Percentiles rank a stretch among this genome's conserved stretches.
Evolutionary conservation across 2,113 vertebrate genomes (phyloP).

Genomic region (Pimephales promelas): DNA sequence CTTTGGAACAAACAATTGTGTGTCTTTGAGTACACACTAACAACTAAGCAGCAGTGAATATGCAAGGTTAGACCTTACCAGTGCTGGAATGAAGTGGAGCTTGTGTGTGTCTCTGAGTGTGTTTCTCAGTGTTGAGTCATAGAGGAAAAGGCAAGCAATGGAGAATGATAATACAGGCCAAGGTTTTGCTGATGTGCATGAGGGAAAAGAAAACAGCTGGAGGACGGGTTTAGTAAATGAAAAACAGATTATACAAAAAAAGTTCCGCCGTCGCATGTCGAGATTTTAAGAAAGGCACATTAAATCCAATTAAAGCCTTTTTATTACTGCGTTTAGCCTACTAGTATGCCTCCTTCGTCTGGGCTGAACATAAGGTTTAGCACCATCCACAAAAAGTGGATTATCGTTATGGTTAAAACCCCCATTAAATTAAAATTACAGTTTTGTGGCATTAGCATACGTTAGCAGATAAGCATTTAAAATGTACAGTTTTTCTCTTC

Average conservation of each 20-base stretch:
- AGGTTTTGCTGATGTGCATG: conserved; percentile 47
- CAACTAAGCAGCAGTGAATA: background rate
- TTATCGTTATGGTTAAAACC: background rate
- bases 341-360: background rate
- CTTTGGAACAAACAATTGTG: background rate
- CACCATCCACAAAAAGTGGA: conserved; percentile 1
- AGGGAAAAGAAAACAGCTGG: conserved; percentile 53
- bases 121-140: conserved; percentile 46
- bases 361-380: background rate
- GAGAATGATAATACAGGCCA: conserved; percentile 41
- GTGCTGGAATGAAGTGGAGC: conserved; percentile 1
- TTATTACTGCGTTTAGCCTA: conserved; percentile 3
- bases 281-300: conserved; percentile 36
- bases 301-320: conserved; percentile 14
- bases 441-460: background rate
- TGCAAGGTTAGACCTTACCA: background rate
- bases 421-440: too few relatives aligned
- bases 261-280: background rate
- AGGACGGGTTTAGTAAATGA: conserved; percentile 55
- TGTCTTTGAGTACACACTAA: background rate
- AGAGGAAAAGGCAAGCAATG: conserved; percentile 43
- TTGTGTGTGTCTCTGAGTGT: background rate
- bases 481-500: background rate
- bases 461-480: background rate
- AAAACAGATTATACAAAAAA: conserved; percentile 62